These are phyloP conservation scores for Onthophagus taurus DNA, from an alignment of 1,140 invertebrate genomes.

Conservation along the genomic window DNA sequence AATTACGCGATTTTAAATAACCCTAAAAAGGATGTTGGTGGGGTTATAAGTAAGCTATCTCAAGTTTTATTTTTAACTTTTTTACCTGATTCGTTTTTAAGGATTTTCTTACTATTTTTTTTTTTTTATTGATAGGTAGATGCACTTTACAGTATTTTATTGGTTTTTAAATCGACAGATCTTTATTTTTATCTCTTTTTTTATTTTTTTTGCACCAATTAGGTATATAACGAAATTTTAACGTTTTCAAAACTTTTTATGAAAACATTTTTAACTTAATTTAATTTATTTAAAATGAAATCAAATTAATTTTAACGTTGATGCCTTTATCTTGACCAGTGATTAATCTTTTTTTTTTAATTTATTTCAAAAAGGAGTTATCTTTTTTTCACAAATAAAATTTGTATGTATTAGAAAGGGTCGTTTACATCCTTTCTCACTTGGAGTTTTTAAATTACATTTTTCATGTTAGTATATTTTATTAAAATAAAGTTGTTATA, in stretches of 20 bases:
- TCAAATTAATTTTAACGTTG: slow-evolving; percentile 12
- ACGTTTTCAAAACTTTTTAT: neutral
- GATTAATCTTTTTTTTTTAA: slow-evolving; percentile 5
- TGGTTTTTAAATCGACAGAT: neutral
- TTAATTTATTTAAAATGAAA: neutral
- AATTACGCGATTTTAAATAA: no score
- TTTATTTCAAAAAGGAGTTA: slow-evolving; percentile 6
- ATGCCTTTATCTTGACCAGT: no score
- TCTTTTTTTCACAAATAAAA: slow-evolving; percentile 4
- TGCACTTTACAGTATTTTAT: slow-evolving; percentile 10
- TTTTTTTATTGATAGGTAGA: neutral
- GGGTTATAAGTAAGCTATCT: no score
- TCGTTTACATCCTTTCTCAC: slow-evolving; percentile 3
- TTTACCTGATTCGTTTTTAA: slow-evolving; percentile 10
- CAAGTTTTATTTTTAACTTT: neutral
- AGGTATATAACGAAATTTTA: neutral
- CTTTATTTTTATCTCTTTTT: neutral
- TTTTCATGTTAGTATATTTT: slow-evolving; percentile 28
- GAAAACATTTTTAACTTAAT: neutral
- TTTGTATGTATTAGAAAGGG: slow-evolving; percentile 1
- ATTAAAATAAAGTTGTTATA: slow-evolving; percentile 23
- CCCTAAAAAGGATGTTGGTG: no score
- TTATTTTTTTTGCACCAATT: neutral
- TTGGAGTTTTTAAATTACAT: slow-evolving; percentile 24
- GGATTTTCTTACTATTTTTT: neutral